These are phyloP conservation scores for Thunnus thynnus DNA, from an alignment of 2,113 vertebrate species.

Conservation along the genomic window DNA sequence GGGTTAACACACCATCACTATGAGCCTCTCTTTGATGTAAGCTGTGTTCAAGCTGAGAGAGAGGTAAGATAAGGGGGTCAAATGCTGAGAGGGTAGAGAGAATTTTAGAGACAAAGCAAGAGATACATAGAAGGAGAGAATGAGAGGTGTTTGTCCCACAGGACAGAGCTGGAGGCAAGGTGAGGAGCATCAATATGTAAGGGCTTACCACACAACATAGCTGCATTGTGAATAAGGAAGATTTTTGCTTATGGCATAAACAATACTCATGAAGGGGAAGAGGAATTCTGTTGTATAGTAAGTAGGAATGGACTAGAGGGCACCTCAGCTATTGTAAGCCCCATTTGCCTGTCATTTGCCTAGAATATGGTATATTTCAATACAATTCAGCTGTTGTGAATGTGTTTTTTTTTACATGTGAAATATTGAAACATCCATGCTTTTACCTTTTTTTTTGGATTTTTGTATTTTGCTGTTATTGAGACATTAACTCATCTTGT, in stretches of 20 bases:
- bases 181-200: constrained; percentile 56
- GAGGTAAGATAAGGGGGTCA: constrained; percentile 70
- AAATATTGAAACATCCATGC: constrained; percentile 12
- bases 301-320: constrained; percentile 9
- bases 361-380: not conserved
- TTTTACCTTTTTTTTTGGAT: not conserved
- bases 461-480: constrained; percentile 25
- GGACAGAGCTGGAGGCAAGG: constrained; percentile 63
- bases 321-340: constrained; percentile 22
- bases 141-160: constrained; percentile 61
- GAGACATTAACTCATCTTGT: constrained; percentile 18
- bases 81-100: constrained; percentile 45
- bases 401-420: not conserved
- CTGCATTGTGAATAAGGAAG: constrained; percentile 28
- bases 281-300: constrained; percentile 32
- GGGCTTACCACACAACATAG: constrained; percentile 19
- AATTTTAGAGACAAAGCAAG: constrained; percentile 68
- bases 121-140: constrained; percentile 45
- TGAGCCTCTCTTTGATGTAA: constrained; percentile 81
- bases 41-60: constrained; percentile 68
- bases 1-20: constrained; percentile 79
- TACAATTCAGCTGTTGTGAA: not conserved
- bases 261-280: constrained; percentile 21
- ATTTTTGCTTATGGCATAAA: constrained; percentile 47
- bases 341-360: constrained; percentile 9